Base-by-base conservation (phyloP, 2,888 invertebrate genomes). In the Steinernema hermaphroditum region DNA sequence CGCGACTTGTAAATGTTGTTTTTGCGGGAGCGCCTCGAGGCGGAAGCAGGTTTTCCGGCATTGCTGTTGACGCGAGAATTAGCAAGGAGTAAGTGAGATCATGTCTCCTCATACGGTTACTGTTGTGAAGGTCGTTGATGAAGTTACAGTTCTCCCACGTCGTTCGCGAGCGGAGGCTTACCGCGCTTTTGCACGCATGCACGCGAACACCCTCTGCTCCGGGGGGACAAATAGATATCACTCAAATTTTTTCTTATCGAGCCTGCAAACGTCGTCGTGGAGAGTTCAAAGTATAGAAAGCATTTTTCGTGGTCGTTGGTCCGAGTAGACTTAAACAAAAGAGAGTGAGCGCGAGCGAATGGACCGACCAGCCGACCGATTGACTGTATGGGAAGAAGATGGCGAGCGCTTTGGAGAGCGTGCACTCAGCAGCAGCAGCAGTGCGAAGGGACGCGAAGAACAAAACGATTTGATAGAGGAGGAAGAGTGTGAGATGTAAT, bases 1-100 rank as follows among this genome's bases (percentile, higher is more conserved):
- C 46, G 27, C 62, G 62, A 62, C 62, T 62, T 62, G 62, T 62
- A 62, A 62, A 62, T 29, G 62, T 62, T 62, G 62, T 62, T 62
- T 62, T 62, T 62, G 16, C 22, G 62, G 16, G 62, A 62, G 62
- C 16, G 62, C 29, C 32, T 34, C 29, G 29, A 62, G 62, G 62
- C 62, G 62, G 62, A 62, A 62, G 62, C 29, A 29, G 62, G 62
- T 62, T 50, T 62, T 62, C 62, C 62, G 62, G 62, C 62, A 16
- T 12, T 62, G 32, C 62, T 37, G 32, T 29, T 62, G 62, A 62
- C 62, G 62, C 62, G 62, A 62, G 62, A 62, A 62, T 62, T 32
- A 62, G 62, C 62, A 62, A 32, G 6, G 29, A 29, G 29, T 29
- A 29, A 62, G 62, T 32, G 29, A 62, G 29, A 62, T 62, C 62